Percentiles rank a stretch among this genome's conserved stretches.
Evolutionary conservation across 2,888 invertebrate genomes (phyloP).

Genomic region (Anagyrus pseudococci): DNA sequence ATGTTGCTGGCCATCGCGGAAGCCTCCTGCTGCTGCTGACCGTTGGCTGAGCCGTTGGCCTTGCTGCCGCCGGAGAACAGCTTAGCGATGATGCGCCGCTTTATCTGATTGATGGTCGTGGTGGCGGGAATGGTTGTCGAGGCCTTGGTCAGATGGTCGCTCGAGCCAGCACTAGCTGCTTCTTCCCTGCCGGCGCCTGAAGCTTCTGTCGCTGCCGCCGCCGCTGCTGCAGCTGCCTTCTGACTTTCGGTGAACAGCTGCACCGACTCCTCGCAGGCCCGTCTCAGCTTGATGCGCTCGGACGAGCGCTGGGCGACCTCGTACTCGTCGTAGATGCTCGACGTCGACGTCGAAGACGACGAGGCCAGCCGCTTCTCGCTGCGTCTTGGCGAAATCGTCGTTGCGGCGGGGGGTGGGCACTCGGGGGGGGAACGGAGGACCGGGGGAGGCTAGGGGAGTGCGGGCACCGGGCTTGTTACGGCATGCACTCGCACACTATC

Average conservation of each 20-base stretch:
- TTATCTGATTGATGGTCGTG: conserved; percentile 34
- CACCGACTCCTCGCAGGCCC: conserved; percentile 38
- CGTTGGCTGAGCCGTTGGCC: background rate
- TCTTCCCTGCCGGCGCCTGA: background rate
- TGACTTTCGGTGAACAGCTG: conserved; percentile 30
- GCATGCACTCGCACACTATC: no score
- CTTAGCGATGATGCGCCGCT: conserved; percentile 37
- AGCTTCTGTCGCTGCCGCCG: conserved; percentile 7
- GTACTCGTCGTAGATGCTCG: conserved; percentile 31
- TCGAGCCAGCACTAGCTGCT: background rate
- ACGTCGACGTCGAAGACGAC: conserved; percentile 23
- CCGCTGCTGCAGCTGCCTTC: background rate
- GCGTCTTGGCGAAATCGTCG: conserved; percentile 38
- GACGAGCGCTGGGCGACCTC: conserved; percentile 34
- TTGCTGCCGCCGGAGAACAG: conserved; percentile 27
- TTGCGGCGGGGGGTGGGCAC: conserved; percentile 12
- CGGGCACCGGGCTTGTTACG: no score
- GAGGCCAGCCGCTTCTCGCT: conserved; percentile 17
- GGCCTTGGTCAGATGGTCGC: background rate
- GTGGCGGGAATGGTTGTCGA: conserved; percentile 7
- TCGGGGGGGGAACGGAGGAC: background rate
- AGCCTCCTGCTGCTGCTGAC: background rate
- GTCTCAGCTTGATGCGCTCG: conserved; percentile 36
- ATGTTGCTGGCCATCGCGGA: conserved; percentile 34
- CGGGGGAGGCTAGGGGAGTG: no score